Conservation (phyloP, 2,888 invertebrate genomes). For the Scotopteryx bipunctaria region DNA sequence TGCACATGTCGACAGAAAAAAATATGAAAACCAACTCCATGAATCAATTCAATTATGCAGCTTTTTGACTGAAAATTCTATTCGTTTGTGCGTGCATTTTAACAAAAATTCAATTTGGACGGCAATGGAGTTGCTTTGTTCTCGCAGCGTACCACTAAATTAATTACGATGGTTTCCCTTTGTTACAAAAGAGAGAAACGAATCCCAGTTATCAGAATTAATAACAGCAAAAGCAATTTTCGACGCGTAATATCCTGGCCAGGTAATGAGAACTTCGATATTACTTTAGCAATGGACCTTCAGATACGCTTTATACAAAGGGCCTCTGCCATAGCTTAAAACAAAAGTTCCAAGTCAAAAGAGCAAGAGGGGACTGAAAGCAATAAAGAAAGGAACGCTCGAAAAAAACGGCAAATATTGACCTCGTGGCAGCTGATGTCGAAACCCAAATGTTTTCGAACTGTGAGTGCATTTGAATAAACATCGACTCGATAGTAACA, state of each 20-base stretch:
- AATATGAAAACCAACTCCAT: slow-evolving; percentile 35
- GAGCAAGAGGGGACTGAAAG: slow-evolving; percentile 52
- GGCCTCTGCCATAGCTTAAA: slow-evolving; percentile 41
- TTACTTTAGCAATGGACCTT: slow-evolving; percentile 41
- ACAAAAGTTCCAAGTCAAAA: slow-evolving; percentile 51
- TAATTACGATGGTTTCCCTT: slow-evolving; percentile 81
- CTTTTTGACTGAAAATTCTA: slow-evolving; percentile 49
- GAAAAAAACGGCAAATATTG: slow-evolving; percentile 78
- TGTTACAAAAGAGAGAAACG: slow-evolving; percentile 82
- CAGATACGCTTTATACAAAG: slow-evolving; percentile 20
- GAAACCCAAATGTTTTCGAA: slow-evolving; percentile 71
- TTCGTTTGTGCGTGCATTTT: slow-evolving; percentile 42
- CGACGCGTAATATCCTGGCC: slow-evolving; percentile 76
- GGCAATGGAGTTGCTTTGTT: slow-evolving; percentile 59
- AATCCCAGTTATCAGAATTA: slow-evolving; percentile 82
- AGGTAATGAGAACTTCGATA: slow-evolving; percentile 29
- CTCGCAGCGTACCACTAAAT: slow-evolving; percentile 66
- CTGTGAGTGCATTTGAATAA: slow-evolving; percentile 80
- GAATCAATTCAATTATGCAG: slow-evolving; percentile 35
- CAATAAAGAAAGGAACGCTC: slow-evolving; percentile 60
- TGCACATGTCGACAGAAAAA: slow-evolving; percentile 71
- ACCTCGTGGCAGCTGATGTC: slow-evolving; percentile 77
- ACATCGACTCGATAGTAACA: slow-evolving; percentile 74
- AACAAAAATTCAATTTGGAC: slow-evolving; percentile 55
- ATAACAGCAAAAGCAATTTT: slow-evolving; percentile 79